Evolutionary conservation across 2,888 invertebrate genomes (phyloP), one percentile per base, ranked within the genome.

Genomic region (Lasioglossum figueresi): DNA sequence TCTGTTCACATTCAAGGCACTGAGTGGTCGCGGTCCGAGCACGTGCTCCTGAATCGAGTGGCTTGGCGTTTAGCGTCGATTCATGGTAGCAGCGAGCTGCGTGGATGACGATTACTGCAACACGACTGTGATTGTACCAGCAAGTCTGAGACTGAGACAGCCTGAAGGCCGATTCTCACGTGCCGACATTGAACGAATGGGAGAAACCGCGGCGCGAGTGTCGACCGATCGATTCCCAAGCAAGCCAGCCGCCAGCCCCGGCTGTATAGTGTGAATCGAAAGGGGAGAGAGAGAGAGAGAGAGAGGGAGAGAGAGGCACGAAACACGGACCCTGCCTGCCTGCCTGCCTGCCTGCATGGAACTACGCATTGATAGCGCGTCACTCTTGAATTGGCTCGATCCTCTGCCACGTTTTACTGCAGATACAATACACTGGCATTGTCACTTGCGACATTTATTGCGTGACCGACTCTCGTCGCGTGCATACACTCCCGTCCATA

Each of bases 91-190:
- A 82, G 6, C 75, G 27, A 37, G 31, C 63, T 70, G 52, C 40
- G 37, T 96, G 97, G 96, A 72, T 34, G 96, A 72, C 48, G 75
- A 79, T 23, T 37, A 71, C 48, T 56, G 45, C 14, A 43, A 73
- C 68, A 74, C n/a, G 12, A 10, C 34, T 43, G 66, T 37, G 56
- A 27, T 6, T n/a, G 14, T 37, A 37, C 31, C 56, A 56, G n/a
- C n/a, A 2, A 40, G 8, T 23, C 4, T 23, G 31, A n/a, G 12
- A 56, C 4, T 23, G 31, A n/a, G 12, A 56, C 16, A 23, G 31
- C 8, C 6, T 71, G 31, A 81, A 81, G 81, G 85, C 75, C 66
- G 76, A 56, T 85, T 45, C 43, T 81, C 78, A 84, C 76, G 70
- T 79, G 48, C 1, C 37, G 4, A 52, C 40, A 14, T 43, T 5